These are phyloP conservation scores for Temnothorax rugatulus DNA, from an alignment of 2,888 invertebrate genomes.

Conservation along the genomic window DNA sequence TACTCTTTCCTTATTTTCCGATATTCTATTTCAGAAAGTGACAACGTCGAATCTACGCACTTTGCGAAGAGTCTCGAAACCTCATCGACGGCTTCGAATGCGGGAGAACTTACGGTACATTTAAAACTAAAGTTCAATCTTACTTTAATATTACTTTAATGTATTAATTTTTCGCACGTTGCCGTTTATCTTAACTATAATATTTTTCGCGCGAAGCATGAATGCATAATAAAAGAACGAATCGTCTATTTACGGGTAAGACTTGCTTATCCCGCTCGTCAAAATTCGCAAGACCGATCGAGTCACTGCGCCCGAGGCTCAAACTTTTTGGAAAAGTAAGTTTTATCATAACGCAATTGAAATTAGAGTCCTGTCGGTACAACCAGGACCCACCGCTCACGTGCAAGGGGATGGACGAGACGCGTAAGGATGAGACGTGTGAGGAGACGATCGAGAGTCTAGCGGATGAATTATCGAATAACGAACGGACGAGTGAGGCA, in stretches of 20 bases:
- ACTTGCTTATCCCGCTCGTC: background rate
- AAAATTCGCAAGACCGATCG: conserved; percentile 2
- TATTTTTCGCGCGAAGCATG: background rate
- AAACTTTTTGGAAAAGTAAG: conserved; percentile 67
- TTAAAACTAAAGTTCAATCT: conserved; percentile 22
- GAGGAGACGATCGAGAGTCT: conserved; percentile 13
- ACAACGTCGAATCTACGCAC: background rate
- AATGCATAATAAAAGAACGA: background rate
- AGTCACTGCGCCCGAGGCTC: conserved; percentile 33
- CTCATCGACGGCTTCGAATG: background rate
- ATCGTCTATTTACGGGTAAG: background rate
- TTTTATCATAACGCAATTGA: conserved; percentile 74
- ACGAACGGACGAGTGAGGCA: conserved; percentile 5
- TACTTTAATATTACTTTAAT: conserved; percentile 10
- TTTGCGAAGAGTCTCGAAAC: conserved; percentile 8
- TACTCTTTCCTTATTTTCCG: background rate
- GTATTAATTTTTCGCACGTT: background rate
- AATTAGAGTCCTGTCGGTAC: conserved; percentile 77
- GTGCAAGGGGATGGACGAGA: conserved; percentile 44
- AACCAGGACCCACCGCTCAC: conserved; percentile 71
- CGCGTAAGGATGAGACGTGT: conserved; percentile 19
- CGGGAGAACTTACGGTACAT: conserved; percentile 67
- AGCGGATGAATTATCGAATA: background rate
- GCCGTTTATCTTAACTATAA: background rate
- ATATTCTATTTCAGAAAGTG: conserved; percentile 23